Evolutionary conservation across 2,888 invertebrate species (phyloP), one percentile per base, ranked within the genome.

Genomic region (Cenopis cana): DNA sequence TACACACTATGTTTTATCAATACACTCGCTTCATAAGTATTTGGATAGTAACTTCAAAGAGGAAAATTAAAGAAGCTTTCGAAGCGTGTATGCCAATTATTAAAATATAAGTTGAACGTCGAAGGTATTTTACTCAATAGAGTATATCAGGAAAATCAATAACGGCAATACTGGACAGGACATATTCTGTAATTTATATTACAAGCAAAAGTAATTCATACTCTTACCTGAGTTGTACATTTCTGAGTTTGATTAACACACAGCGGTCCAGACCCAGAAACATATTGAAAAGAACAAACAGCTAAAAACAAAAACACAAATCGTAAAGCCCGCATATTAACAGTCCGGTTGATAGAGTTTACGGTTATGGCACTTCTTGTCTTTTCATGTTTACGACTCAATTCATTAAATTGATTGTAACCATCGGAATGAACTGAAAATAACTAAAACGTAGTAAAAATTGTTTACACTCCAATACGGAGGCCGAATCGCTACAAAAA

Each of bases 221-320:
- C 9, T 69, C 77, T 75, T 82, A 92, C 93, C 89, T 91, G 89
- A 18, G 86, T 89, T 61, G 87, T 86, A 76, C 93, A 93, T 74
- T 81, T 79, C 72, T 84, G 81, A 2, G 83, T 85, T 57, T 82
- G 84, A 64, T 88, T 88, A 59, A 83, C 85, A 76, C 89, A 90
- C 72, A 91, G 75, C 69, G 83, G 81, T 69, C 82, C 82, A 57
- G 75, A 74, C 69, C 85, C 85, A 78, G 77, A 78, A 75, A 82
- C 87, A 85, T 81, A 80, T 66, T 87, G 80, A 36, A 84, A 72
- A 74, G 83, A 78, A 81, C 77, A 83, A 77, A 84, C 69, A 76
- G 85, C 76, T 75, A 84, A 73, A 76, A 85, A 79, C 80, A 79
- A 83, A 81, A 83, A 77, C 75, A 85, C 75, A 69, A 64, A 76